A percentile compares a stretch with the other conserved stretches of the same genome.
phyloP scores from a whole-genome alignment of 2,113 vertebrate species.

The Tamias sibiricus region DNA sequence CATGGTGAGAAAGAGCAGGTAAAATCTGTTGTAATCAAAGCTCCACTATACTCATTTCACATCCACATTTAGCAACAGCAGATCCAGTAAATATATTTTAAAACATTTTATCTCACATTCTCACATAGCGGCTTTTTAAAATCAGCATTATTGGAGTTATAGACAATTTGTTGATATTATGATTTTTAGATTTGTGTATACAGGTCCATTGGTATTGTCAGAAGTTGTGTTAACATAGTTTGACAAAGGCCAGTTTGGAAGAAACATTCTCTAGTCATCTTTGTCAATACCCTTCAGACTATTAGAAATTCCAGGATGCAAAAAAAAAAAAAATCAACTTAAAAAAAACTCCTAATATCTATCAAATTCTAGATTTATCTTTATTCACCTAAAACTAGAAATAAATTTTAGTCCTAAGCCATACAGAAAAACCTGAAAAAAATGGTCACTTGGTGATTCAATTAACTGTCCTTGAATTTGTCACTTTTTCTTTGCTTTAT shows the following conservation, averaged over 20 bases:
- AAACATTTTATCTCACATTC: background rate
- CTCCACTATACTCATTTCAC: constrained; percentile 42
- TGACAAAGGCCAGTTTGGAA: background rate
- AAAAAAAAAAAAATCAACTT: background rate
- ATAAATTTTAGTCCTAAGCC: background rate
- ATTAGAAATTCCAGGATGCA: background rate
- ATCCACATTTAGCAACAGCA: constrained; percentile 16
- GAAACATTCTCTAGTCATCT: background rate
- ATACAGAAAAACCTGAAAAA: background rate
- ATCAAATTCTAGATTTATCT: background rate
- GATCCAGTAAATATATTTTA: background rate
- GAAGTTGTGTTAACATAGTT: background rate
- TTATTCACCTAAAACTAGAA: constrained; percentile 15
- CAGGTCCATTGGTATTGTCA: background rate
- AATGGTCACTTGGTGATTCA: background rate
- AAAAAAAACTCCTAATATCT: background rate
- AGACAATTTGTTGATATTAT: background rate
- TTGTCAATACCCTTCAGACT: background rate
- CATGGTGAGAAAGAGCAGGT: constrained; percentile 54
- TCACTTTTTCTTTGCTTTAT: background rate
- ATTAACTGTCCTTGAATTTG: background rate
- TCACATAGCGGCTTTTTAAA: background rate
- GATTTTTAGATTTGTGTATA: background rate
- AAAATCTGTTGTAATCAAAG: constrained; percentile 39
- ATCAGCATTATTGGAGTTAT: background rate